A percentile compares a stretch with the other conserved stretches of the same genome.
Evolutionary conservation across 2,888 invertebrate species (phyloP).

Genomic region (Amphimallon solstitiale): DNA sequence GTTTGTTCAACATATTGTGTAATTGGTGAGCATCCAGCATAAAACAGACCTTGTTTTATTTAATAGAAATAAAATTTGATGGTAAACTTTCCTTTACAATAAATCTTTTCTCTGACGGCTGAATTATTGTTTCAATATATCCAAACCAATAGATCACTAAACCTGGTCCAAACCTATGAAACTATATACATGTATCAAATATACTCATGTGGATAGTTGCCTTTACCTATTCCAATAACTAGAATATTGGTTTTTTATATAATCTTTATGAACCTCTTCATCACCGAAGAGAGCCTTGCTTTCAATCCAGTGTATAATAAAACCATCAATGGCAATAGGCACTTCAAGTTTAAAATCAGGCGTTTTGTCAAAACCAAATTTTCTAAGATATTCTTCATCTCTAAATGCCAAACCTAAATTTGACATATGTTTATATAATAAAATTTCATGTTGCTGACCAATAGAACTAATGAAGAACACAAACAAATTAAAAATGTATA

Average conservation of each 20-base stretch:
- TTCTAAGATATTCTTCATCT: slow-evolving; percentile 83
- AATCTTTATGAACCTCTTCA: slow-evolving; percentile 80
- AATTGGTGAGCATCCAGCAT: too few species aligned
- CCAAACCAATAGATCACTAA: slow-evolving; percentile 97
- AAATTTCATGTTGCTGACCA: slow-evolving; percentile 87
- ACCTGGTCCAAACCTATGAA: slow-evolving; percentile 85
- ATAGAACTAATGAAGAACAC: slow-evolving; percentile 69
- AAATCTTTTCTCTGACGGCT: slow-evolving; percentile 65
- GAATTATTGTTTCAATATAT: slow-evolving; percentile 71
- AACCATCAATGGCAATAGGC: slow-evolving; percentile 86
- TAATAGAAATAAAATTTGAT: slow-evolving; percentile 63
- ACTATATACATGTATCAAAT: slow-evolving; percentile 22
- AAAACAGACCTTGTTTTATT: too few species aligned
- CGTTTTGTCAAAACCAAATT: slow-evolving; percentile 92
- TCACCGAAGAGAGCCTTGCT: slow-evolving; percentile 96
- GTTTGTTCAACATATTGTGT: too few species aligned
- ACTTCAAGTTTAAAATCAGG: slow-evolving; percentile 92
- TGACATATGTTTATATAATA: slow-evolving; percentile 72
- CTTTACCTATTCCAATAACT: slow-evolving; percentile 87
- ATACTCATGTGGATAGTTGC: neutral
- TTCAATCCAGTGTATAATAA: slow-evolving; percentile 94
- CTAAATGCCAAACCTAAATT: slow-evolving; percentile 70
- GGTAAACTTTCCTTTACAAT: slow-evolving; percentile 73
- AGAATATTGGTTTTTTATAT: slow-evolving; percentile 84
- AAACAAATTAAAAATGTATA: neutral